Percentiles rank a stretch among this genome's conserved stretches.
phyloP scores from a whole-genome alignment of 2,113 vertebrate species.

The Pipra filicauda region DNA sequence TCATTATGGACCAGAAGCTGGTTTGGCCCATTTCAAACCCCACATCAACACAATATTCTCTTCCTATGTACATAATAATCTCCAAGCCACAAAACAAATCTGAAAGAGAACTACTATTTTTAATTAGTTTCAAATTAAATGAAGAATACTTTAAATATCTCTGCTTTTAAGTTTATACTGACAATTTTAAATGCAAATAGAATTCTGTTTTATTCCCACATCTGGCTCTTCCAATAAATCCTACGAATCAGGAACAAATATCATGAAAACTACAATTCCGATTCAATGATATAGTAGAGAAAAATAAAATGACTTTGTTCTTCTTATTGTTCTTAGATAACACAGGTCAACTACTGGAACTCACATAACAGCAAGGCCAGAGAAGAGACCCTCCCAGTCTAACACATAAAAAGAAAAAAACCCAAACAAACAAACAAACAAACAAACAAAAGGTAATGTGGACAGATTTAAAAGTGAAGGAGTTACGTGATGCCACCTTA shows the following conservation, averaged over 20 bases:
- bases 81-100: not conserved
- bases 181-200: not conserved
- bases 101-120: not conserved
- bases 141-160: not conserved
- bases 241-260: not conserved
- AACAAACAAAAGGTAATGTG: not conserved
- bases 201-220: not conserved
- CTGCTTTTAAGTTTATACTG: not conserved
- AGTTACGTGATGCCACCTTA: not conserved
- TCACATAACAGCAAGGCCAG: not conserved
- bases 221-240: not conserved
- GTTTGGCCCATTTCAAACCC: not conserved
- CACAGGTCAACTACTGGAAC: not conserved
- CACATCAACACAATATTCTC: not conserved
- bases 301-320: not conserved
- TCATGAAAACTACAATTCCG: not conserved
- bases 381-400: not conserved
- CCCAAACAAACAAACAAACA: not conserved
- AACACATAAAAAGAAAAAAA: not conserved
- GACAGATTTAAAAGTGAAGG: not conserved
- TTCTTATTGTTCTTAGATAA: not conserved
- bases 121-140: not conserved
- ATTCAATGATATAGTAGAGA: not conserved
- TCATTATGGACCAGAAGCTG: not conserved
- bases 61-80: not conserved